Conservation (phyloP, 2,888 invertebrate species). For the Dryobota labecula region DNA sequence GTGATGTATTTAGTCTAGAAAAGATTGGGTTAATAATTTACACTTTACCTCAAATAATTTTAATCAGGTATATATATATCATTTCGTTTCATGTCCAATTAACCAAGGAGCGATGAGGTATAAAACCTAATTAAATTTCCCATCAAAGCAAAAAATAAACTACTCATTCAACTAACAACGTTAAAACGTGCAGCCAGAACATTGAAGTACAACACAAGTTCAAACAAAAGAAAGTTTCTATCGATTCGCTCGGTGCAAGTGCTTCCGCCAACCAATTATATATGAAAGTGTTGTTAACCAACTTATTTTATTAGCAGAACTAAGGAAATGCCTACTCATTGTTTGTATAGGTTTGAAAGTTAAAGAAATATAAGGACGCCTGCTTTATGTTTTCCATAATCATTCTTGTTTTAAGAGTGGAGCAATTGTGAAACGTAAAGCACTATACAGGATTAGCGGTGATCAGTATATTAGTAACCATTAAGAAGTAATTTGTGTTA, state of each 20-base stretch:
- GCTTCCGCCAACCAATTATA: conserved; percentile 66
- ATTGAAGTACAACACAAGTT: conserved; percentile 45
- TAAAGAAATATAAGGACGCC: not conserved
- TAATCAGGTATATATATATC: not conserved
- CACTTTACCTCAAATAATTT: not conserved
- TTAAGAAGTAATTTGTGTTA: no score
- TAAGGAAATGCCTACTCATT: conserved; percentile 31
- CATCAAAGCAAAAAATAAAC: conserved; percentile 22
- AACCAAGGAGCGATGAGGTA: not conserved
- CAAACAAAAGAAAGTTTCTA: conserved; percentile 65
- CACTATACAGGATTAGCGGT: no score
- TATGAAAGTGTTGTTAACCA: conserved; percentile 61
- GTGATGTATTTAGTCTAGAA: not conserved
- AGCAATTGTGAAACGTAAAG: no score
- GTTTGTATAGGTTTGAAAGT: conserved; percentile 22
- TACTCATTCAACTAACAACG: conserved; percentile 27
- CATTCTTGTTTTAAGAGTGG: no score
- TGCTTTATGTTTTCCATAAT: no score
- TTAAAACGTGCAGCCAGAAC: conserved; percentile 36
- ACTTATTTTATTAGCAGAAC: conserved; percentile 59
- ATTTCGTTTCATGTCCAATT: not conserved
- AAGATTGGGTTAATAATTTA: not conserved
- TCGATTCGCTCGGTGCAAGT: conserved; percentile 55
- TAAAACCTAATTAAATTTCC: conserved; percentile 18
- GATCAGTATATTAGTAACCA: no score